A percentile compares a stretch with the other conserved stretches of the same genome.
phyloP scores from a whole-genome alignment of 2,113 vertebrate species.

The Hydrochoerus hydrochaeris region DNA sequence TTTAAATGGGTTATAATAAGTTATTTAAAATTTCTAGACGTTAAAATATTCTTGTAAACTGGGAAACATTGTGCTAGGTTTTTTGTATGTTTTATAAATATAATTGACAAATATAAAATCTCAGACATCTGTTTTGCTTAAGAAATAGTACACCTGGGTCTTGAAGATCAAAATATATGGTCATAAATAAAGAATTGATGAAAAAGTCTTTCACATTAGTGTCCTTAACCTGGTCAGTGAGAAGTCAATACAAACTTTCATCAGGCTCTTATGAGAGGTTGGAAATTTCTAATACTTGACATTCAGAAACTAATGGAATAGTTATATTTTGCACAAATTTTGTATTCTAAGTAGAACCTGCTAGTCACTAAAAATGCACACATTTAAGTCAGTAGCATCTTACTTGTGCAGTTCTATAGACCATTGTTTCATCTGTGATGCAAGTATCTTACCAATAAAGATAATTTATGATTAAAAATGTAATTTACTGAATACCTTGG shows the following conservation, averaged over 20 bases:
- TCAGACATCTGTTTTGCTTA: slow-evolving; percentile 22
- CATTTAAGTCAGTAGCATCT: slow-evolving; percentile 42
- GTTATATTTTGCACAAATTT: not conserved
- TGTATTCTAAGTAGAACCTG: slow-evolving; percentile 20
- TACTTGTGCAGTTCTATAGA: not conserved
- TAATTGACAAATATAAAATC: slow-evolving; percentile 21
- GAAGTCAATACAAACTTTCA: not conserved
- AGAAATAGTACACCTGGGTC: not conserved
- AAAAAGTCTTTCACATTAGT: not conserved
- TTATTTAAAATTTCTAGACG: slow-evolving; percentile 43
- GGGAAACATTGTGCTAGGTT: not conserved
- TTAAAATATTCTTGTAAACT: not conserved
- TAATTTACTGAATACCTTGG: slow-evolving; percentile 79
- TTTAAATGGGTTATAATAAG: not conserved
- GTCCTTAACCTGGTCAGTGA: not conserved
- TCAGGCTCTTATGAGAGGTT: not conserved
- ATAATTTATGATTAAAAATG: slow-evolving; percentile 77
- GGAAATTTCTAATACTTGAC: not conserved
- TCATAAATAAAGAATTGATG: slow-evolving; percentile 32
- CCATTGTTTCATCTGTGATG: slow-evolving; percentile 36
- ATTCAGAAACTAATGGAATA: slow-evolving; percentile 48
- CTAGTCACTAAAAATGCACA: slow-evolving; percentile 14
- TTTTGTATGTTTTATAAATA: slow-evolving; percentile 18
- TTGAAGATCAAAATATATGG: slow-evolving; percentile 31
- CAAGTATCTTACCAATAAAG: slow-evolving; percentile 68